Evolutionary conservation across 2,113 vertebrate genomes (phyloP).

Genomic region (Phrynocephalus versicolor): DNA sequence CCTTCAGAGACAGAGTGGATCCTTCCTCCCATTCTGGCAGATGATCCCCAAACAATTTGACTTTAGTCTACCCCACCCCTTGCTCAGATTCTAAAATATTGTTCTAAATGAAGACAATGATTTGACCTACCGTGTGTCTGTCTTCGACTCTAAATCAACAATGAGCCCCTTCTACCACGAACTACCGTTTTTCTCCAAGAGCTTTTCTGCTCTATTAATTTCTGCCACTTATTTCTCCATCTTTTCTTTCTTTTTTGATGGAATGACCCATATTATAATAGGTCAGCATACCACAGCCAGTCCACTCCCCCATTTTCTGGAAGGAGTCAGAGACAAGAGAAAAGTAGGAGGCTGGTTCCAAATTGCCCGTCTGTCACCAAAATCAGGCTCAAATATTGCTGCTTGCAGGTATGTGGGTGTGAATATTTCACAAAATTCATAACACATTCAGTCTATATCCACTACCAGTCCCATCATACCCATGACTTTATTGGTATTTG

Average conservation of each 20-base stretch:
- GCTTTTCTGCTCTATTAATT: conserved; percentile 63
- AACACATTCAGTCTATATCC: not conserved
- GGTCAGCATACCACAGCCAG: conserved; percentile 52
- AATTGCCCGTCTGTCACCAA: not conserved
- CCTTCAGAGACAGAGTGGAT: not conserved
- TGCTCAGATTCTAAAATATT: not conserved
- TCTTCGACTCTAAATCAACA: conserved; percentile 21
- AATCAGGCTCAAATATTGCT: conserved; percentile 17
- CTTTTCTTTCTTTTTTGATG: not conserved
- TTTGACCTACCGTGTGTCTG: not conserved
- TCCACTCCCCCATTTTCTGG: conserved; percentile 35
- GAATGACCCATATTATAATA: conserved; percentile 59
- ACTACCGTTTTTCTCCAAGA: conserved; percentile 29
- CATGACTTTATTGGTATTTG: not conserved
- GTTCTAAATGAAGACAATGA: not conserved
- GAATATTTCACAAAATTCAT: not conserved
- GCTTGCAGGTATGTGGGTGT: fast-evolving
- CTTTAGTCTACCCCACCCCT: not conserved
- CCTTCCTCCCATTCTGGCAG: not conserved
- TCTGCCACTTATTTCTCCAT: conserved; percentile 55
- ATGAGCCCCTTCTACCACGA: conserved; percentile 53
- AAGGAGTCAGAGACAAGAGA: conserved; percentile 39
- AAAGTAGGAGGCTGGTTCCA: conserved; percentile 17
- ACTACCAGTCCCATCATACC: conserved; percentile 3
- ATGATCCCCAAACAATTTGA: too few species aligned